Conservation (phyloP, 2,888 invertebrate species). For the Odiellus spinosus region DNA sequence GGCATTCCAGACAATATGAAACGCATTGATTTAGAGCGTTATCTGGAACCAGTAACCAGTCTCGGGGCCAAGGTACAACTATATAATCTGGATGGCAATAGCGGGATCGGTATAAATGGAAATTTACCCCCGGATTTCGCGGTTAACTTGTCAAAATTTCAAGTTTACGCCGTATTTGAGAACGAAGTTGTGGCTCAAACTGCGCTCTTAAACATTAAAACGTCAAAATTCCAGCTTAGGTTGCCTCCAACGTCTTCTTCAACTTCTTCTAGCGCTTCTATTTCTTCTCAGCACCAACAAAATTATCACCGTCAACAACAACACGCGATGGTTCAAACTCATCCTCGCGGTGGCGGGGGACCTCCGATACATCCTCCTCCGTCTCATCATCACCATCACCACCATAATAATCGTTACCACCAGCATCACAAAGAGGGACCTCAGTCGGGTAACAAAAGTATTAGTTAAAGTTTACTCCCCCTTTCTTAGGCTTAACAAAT, state of each 20-base stretch:
- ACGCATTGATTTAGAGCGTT: conserved; percentile 18
- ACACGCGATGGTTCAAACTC: too few species aligned
- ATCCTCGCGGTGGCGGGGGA: too few species aligned
- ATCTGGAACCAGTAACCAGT: conserved; percentile 20
- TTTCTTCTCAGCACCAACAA: too few species aligned
- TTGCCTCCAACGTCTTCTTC: conserved; percentile 1
- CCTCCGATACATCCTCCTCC: too few species aligned
- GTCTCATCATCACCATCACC: too few species aligned
- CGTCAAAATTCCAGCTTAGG: conserved; percentile 20
- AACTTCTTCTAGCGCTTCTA: too few species aligned
- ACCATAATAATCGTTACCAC: too few species aligned
- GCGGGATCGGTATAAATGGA: conserved; percentile 4
- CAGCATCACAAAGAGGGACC: too few species aligned
- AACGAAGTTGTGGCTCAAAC: conserved; percentile 20
- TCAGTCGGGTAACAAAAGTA: too few species aligned
- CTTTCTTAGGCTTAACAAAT: too few species aligned
- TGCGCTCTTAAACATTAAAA: conserved; percentile 20
- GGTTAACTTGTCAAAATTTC: conserved; percentile 12
- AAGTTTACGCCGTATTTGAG: conserved; percentile 20
- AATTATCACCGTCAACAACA: too few species aligned
- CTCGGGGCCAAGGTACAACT: conserved; percentile 21
- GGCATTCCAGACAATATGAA: conserved; percentile 21
- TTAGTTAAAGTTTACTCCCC: too few species aligned
- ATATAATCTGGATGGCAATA: conserved; percentile 10
- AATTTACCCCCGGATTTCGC: conserved; percentile 13